phyloP scores from a whole-genome alignment of 1,140 invertebrate genomes.

The Atta colombica region DNA sequence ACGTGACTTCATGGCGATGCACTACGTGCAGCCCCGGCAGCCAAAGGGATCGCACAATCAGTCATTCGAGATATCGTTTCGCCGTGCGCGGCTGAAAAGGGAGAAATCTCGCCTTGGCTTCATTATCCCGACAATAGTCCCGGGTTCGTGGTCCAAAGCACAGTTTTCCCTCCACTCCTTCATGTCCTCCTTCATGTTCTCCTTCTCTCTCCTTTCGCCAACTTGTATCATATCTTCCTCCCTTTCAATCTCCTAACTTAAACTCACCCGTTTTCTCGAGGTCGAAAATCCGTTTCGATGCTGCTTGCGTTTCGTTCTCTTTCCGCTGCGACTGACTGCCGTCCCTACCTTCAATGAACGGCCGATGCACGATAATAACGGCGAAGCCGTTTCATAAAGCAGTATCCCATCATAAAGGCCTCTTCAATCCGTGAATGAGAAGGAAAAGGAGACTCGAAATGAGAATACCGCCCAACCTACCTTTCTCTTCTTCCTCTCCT shows the following conservation, averaged over 20 bases:
- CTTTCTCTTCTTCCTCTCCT: conserved; percentile 16
- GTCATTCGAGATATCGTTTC: conserved; percentile 73
- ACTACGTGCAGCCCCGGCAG: conserved; percentile 35
- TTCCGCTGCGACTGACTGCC: neutral
- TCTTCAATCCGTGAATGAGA: conserved; percentile 79
- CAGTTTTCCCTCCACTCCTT: conserved; percentile 24
- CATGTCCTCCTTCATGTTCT: neutral
- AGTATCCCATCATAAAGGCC: conserved; percentile 81
- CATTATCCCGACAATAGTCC: conserved; percentile 81
- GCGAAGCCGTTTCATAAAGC: conserved; percentile 80
- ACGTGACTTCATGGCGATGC: conserved; percentile 40
- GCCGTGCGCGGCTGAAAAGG: conserved; percentile 73
- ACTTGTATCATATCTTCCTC: neutral
- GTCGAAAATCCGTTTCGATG: conserved; percentile 66
- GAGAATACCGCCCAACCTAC: conserved; percentile 70
- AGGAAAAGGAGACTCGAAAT: conserved; percentile 78
- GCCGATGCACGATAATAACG: conserved; percentile 82
- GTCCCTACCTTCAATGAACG: conserved; percentile 21
- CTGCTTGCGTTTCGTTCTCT: conserved; percentile 29
- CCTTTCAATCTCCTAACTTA: neutral
- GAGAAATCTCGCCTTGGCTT: conserved; percentile 82
- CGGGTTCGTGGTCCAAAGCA: conserved; percentile 72
- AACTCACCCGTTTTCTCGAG: conserved; percentile 52
- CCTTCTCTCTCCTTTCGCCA: conserved; percentile 23
- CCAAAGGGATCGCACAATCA: conserved; percentile 73